phyloP scores from a whole-genome alignment of 2,888 invertebrate species.

The Agriopis leucophaearia region DNA sequence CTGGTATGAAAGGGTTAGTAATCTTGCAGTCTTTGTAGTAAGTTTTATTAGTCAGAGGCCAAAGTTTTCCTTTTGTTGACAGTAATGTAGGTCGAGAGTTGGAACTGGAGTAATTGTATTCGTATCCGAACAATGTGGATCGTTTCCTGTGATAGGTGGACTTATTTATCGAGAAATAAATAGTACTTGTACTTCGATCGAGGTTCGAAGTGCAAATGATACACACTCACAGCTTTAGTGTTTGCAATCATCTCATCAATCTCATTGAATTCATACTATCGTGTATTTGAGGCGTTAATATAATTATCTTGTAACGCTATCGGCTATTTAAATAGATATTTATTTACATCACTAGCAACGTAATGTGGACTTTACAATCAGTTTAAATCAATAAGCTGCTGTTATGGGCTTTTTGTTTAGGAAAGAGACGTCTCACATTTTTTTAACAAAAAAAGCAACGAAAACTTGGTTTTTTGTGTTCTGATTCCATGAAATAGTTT shows the following conservation, averaged over 20 bases:
- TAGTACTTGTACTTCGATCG: no score
- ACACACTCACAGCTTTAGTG: not conserved
- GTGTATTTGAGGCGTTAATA: not conserved
- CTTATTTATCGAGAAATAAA: not conserved
- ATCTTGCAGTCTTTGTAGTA: not conserved
- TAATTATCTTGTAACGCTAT: not conserved
- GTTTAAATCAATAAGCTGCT: not conserved
- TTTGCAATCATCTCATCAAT: not conserved
- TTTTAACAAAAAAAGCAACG: no score
- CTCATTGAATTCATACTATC: not conserved
- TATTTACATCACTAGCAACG: not conserved
- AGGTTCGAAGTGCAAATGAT: not conserved
- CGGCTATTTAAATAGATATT: not conserved
- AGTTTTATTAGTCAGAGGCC: slow-evolving; percentile 9
- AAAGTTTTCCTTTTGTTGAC: slow-evolving; percentile 23
- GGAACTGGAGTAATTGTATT: slow-evolving; percentile 13
- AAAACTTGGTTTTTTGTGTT: no score
- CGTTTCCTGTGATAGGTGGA: not conserved
- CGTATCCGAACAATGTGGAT: slow-evolving; percentile 4
- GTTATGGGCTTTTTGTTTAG: not conserved
- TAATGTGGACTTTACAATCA: not conserved
- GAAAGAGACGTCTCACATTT: no score
- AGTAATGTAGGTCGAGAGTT: slow-evolving; percentile 10
- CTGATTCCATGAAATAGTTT: no score
- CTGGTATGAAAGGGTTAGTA: no score